Evolutionary conservation across 2,888 invertebrate genomes (phyloP), one percentile per base, ranked within the genome.

Genomic region (Parelbella ahira): DNA sequence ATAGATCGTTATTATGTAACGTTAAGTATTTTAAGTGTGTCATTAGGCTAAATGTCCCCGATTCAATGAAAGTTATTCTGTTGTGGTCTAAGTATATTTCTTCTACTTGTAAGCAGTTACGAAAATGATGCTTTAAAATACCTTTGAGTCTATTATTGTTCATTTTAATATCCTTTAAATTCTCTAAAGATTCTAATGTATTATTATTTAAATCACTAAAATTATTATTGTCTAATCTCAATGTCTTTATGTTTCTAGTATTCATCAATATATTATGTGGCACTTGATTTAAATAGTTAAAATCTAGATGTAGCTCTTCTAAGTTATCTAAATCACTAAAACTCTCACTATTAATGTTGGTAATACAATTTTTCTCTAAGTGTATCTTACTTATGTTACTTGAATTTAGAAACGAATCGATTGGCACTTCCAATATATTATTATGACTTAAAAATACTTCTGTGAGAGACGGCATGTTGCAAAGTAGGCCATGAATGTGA

Each of bases 41-140:
- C 63, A 96, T 84, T 10, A 91, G 91, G 23, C 90, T 88, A 66
- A 97, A 93, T 3, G 94, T 92, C 10, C 93, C 94, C 8, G 93
- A 90, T 60, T 95, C 95, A 62, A 97, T 94, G 45, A 91, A 90
- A 42, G 91, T 91, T 48, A 97, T 94, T 53, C 91, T 89, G 78
- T 97, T 97, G 74, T 95, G 94, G 70, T 97, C 95, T 46, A 97
- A 88, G 78, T 97, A 94, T 46, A 97, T 81, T 71, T 96, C 95
- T 57, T 94, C 89, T 30, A 96, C 77, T 33, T 92, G 90, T 0
- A 93, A 91, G 49, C 94, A 77, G 2, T 94, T 93, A 49, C 92
- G 91, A 64, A 97, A 96, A 13, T 94, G 93, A 8, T 93, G 91
- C 49, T 93, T 91, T 25, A 91, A 89, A 48, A 97, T 91, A 44